Percentiles rank a stretch among this genome's conserved stretches.
Conservation (phyloP, 2,888 invertebrate genomes). For the Drosophila melanosoma region DNA sequence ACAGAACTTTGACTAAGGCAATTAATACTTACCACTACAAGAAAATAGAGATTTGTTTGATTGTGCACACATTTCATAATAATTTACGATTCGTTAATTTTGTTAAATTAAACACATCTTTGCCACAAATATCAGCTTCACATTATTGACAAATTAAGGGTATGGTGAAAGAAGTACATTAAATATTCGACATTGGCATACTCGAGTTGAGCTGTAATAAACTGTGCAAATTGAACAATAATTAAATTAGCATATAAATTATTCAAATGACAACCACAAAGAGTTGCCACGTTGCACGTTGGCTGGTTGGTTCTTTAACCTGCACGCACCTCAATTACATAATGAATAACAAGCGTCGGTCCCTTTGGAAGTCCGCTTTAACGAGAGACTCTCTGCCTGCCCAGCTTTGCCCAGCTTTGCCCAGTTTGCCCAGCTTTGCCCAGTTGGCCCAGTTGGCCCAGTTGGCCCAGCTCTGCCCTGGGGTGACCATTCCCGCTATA, state of each 20-base stretch:
- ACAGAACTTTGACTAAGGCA: not conserved
- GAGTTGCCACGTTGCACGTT: conserved; percentile 21
- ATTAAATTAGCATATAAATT: conserved; percentile 74
- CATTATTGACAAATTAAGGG: not conserved
- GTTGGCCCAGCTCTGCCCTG: conserved; percentile 36
- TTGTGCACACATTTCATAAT: not conserved
- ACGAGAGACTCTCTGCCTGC: conserved; percentile 38
- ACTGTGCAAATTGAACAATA: conserved; percentile 70
- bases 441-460: not conserved
- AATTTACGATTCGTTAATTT: not conserved
- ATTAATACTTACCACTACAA: not conserved
- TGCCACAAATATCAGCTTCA: not conserved
- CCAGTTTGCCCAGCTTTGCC: not conserved
- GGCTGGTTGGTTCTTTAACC: conserved; percentile 23
- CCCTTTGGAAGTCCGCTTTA: conserved; percentile 55
- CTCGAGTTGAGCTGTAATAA: conserved; percentile 43
- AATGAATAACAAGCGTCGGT: conserved; percentile 66
- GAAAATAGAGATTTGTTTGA: not conserved
- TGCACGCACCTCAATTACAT: conserved; percentile 69
- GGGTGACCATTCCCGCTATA: conserved; percentile 28
- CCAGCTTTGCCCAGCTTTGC: not conserved
- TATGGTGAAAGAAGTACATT: not conserved
- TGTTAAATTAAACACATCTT: not conserved
- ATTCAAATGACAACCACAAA: conserved; percentile 64
- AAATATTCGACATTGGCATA: conserved; percentile 4